Evolutionary conservation across 2,888 invertebrate species (phyloP), one percentile per base, ranked within the genome.

Genomic region (Seira musarum): DNA sequence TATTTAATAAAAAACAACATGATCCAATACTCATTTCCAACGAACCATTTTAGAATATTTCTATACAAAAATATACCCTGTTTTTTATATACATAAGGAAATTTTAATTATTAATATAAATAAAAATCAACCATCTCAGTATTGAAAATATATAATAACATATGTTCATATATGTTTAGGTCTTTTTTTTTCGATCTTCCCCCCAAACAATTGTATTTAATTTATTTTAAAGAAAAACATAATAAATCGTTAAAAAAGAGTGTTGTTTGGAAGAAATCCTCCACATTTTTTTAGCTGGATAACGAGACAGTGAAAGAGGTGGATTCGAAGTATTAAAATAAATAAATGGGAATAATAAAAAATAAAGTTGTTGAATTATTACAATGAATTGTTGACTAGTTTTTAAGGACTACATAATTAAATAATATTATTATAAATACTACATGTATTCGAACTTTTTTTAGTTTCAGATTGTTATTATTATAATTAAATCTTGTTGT

Each of bases 301-400:
- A n/a, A n/a, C n/a, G n/a, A n/a, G n/a, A n/a, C n/a, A n/a, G n/a
- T n/a, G n/a, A n/a, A 40, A 40, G 13, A 40, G 6, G 6, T 13
- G 6, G 6, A 40, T 40, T 40, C 13, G 13, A 40, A 40, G 40
- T 13, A 40, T 40, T 40, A 8, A 40, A 40, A 40, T 8, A 40
- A 6, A 40, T 8, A 8, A 40, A 40, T 8, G 13, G 6, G 13
- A 6, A 6, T 40, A 40, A 8, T 40, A 8, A 53, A 17, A 53
- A 17, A 53, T n/a, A 13, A 40, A 40, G 53, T 53, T 53, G 53
- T 53, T 53, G 53, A 53, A 53, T 17, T 53, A 53, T 13, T 53
- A 53, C 24, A 15, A 67, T 21, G 24, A 70, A 61, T 71, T 71
- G 71, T 71, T 71, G 71, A 71, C 71, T 71, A 71, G 64, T 71